Percentiles rank a stretch among this genome's conserved stretches.
Conservation (phyloP, 2,797 vertebrate genomes). For the Crypturellus tataupa region DNA sequence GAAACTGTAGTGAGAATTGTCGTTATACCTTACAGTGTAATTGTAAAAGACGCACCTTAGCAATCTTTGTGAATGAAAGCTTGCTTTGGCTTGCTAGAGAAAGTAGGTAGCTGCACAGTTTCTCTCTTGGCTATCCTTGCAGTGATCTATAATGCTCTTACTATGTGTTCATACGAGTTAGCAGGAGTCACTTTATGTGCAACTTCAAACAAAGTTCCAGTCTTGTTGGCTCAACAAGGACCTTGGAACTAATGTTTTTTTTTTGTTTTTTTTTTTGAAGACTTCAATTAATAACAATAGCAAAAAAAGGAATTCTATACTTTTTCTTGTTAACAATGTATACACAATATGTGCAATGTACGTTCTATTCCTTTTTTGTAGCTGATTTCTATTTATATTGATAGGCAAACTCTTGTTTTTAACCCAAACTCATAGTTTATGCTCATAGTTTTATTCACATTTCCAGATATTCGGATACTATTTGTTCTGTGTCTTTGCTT, state of each 20-base stretch:
- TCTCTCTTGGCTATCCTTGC: background rate
- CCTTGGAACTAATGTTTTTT: background rate
- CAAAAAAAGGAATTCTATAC: too few species aligned
- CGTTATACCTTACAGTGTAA: background rate
- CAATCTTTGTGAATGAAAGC: background rate
- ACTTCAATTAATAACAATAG: too few species aligned
- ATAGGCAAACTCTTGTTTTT: background rate
- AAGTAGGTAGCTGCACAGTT: background rate
- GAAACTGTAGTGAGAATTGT: background rate
- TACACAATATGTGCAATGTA: background rate
- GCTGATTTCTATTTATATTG: background rate
- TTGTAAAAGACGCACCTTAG: background rate
- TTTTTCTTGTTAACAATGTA: background rate
- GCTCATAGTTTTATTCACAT: background rate
- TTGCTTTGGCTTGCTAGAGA: background rate
- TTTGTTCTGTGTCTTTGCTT: background rate
- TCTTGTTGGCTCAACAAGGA: background rate
- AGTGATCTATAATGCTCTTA: background rate
- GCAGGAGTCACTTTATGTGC: background rate
- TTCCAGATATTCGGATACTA: background rate
- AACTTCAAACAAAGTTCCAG: background rate
- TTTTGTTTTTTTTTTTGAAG: background rate
- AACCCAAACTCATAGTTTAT: background rate
- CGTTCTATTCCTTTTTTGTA: background rate
- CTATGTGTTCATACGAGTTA: background rate